phyloP scores from a whole-genome alignment of 2,113 vertebrate genomes.

The Macquaria ambigua region DNA sequence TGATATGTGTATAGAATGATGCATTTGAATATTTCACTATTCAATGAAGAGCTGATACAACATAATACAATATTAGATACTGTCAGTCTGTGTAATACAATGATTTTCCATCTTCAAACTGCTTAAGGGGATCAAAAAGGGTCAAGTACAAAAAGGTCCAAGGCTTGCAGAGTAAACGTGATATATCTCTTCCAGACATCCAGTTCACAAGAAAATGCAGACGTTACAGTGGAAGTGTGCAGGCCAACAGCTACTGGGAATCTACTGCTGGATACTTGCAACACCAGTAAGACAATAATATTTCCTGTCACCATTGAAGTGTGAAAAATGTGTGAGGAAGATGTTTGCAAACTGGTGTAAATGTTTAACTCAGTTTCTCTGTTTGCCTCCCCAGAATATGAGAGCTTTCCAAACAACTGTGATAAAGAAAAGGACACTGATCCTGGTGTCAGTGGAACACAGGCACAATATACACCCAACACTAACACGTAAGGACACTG shows the following conservation, averaged over 20 bases:
- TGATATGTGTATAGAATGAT: too few species aligned
- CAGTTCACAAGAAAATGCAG: conserved; percentile 5
- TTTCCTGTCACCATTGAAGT: neutral
- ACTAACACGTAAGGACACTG: conserved; percentile 17
- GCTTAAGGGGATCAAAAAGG: too few species aligned
- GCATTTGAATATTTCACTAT: too few species aligned
- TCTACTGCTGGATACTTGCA: neutral
- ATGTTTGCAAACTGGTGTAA: neutral
- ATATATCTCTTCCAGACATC: neutral
- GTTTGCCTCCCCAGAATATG: conserved; percentile 27
- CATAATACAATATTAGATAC: too few species aligned
- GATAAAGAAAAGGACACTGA: conserved; percentile 3
- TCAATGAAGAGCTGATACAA: too few species aligned
- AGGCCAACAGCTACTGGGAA: neutral
- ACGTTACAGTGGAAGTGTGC: conserved; percentile 8
- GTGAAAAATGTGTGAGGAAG: neutral
- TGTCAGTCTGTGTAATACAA: too few species aligned
- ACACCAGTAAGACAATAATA: neutral
- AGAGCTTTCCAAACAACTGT: conserved; percentile 2
- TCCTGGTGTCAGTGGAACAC: conserved; percentile 14
- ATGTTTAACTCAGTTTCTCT: neutral
- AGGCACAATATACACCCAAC: neutral
- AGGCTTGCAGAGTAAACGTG: neutral
- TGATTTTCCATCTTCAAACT: too few species aligned
- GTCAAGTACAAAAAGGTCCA: too few species aligned